phyloP scores from a whole-genome alignment of 2,888 invertebrate genomes.

The Drosophila glabriapex region DNA sequence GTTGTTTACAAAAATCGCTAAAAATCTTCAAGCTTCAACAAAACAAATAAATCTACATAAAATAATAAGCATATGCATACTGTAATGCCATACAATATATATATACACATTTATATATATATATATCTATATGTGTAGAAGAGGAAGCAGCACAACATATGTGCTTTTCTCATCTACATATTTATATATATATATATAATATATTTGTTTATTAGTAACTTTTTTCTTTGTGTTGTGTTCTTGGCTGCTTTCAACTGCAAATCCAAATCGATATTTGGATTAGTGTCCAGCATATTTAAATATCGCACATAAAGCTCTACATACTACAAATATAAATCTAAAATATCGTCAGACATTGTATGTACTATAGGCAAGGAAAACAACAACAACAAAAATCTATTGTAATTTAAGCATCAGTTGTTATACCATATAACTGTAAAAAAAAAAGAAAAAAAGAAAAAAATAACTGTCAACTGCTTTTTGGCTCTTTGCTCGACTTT shows the following conservation, averaged over 20 bases:
- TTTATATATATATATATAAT: background rate
- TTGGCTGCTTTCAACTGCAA: slow-evolving; percentile 21
- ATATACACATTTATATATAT: background rate
- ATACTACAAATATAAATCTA: background rate
- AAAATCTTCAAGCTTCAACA: slow-evolving; percentile 28
- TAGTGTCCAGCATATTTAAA: slow-evolving; percentile 8
- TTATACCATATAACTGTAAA: slow-evolving; percentile 9
- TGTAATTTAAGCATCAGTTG: slow-evolving; percentile 44
- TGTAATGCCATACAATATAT: slow-evolving; percentile 44
- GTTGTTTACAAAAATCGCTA: slow-evolving; percentile 10
- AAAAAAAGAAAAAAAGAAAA: background rate
- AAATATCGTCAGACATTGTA: slow-evolving; percentile 19
- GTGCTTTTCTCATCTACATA: background rate
- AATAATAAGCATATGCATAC: slow-evolving; percentile 17
- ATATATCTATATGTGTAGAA: slow-evolving; percentile 8
- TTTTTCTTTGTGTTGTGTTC: slow-evolving; percentile 19
- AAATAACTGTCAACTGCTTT: slow-evolving; percentile 31
- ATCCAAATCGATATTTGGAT: slow-evolving; percentile 11
- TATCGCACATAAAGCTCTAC: background rate
- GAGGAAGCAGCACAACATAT: background rate
- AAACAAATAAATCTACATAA: slow-evolving; percentile 9
- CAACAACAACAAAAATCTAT: background rate
- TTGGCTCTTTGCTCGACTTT: slow-evolving; percentile 44
- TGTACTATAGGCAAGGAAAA: slow-evolving; percentile 19
- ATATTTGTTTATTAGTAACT: background rate